A percentile compares a stretch with the other conserved stretches of the same genome.
These are phyloP conservation scores for Synanthedon myopaeformis DNA, from an alignment of 2,888 invertebrate genomes.

Conservation along the genomic window DNA sequence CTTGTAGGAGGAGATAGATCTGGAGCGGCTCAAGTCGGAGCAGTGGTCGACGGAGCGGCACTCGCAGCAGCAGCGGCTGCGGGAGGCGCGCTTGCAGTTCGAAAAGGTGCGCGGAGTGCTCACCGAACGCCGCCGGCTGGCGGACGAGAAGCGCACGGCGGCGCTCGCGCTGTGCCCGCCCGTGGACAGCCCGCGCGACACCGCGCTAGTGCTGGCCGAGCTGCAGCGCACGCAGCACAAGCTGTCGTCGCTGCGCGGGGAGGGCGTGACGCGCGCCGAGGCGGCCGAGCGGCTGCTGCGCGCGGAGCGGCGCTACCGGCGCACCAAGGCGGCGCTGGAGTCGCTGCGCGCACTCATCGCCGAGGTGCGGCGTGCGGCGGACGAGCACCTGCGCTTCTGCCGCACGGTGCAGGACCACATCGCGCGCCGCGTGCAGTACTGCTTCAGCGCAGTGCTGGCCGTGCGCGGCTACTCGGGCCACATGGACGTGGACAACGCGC, in stretches of 20 bases:
- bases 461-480: conserved; percentile 72
- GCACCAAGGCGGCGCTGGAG: conserved; percentile 26
- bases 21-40: conserved; percentile 49
- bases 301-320: conserved; percentile 31
- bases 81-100: conserved; percentile 51
- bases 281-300: conserved; percentile 33
- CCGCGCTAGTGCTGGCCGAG: conserved; percentile 44
- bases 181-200: conserved; percentile 50
- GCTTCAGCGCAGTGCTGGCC: conserved; percentile 67
- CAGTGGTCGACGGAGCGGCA: conserved; percentile 33
- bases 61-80: conserved; percentile 30
- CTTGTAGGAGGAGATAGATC: conserved; percentile 54
- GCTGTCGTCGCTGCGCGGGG: conserved; percentile 47
- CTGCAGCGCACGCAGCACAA: conserved; percentile 46
- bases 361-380: conserved; percentile 36
- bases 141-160: conserved; percentile 31
- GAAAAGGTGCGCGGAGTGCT: conserved; percentile 39
- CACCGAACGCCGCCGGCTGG: conserved; percentile 33
- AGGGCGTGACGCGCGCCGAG: conserved; percentile 40
- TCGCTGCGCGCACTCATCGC: conserved; percentile 32
- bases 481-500: conserved; percentile 57
- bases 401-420: conserved; percentile 50
- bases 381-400: conserved; percentile 47
- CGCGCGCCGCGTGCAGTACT: conserved; percentile 50
- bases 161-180: conserved; percentile 59